phyloP scores from a whole-genome alignment of 2,888 invertebrate genomes.

The Sarcophaga subvicina region DNA sequence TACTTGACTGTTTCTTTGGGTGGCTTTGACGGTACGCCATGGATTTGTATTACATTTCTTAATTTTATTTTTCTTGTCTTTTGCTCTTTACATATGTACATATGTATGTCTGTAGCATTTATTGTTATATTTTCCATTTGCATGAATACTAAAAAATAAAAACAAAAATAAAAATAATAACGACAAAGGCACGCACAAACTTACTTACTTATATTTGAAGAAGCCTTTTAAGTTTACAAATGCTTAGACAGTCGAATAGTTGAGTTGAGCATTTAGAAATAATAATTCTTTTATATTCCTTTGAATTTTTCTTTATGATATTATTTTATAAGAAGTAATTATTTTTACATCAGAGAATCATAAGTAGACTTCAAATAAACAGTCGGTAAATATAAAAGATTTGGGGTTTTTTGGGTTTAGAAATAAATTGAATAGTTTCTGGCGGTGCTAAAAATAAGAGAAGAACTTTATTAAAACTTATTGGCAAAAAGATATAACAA shows the following conservation, averaged over 20 bases:
- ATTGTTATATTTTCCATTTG: neutral
- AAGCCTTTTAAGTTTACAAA: constrained; percentile 51
- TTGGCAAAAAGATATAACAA: too few relatives aligned
- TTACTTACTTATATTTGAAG: constrained; percentile 20
- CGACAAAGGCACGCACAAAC: too few relatives aligned
- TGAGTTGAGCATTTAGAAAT: constrained; percentile 15
- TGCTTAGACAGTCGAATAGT: constrained; percentile 37
- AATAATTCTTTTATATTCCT: neutral
- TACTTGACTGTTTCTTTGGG: constrained; percentile 8
- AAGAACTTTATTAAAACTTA: too few relatives aligned
- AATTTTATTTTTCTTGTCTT: constrained; percentile 3
- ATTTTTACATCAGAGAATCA: constrained; percentile 20
- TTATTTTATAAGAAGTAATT: constrained; percentile 8
- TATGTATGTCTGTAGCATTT: neutral
- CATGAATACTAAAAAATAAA: constrained; percentile 27
- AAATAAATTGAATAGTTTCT: too few relatives aligned
- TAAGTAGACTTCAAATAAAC: constrained; percentile 43
- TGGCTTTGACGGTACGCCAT: neutral
- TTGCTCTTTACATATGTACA: neutral
- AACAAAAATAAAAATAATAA: too few relatives aligned
- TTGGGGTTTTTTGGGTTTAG: too few relatives aligned
- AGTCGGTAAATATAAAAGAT: too few relatives aligned
- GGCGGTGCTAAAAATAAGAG: too few relatives aligned
- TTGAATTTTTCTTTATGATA: neutral
- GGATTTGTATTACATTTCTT: constrained; percentile 48